Evolutionary conservation across 1,140 invertebrate species (phyloP).

Genomic region (Ceratina calcarata): DNA sequence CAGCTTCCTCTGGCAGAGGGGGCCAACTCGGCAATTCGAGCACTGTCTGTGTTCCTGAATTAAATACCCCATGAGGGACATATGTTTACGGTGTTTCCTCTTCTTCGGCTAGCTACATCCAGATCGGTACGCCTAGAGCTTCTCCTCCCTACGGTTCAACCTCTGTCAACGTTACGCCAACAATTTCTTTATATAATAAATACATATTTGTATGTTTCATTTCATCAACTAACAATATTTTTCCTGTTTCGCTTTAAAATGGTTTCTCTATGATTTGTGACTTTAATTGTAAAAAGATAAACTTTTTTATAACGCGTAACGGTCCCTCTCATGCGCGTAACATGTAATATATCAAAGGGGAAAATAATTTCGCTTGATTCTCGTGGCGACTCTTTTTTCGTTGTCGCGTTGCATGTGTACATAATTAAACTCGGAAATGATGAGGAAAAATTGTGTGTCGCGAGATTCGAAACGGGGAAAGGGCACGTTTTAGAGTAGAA

Average conservation of each 20-base stretch:
- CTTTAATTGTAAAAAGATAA: background rate
- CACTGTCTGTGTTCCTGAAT: constrained; percentile 51
- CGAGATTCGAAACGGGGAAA: constrained; percentile 24
- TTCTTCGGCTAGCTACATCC: constrained; percentile 11
- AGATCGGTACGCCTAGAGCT: background rate
- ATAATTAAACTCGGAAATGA: constrained; percentile 13
- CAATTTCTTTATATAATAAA: no score
- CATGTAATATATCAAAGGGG: background rate
- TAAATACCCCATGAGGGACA: constrained; percentile 57
- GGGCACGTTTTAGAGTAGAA: constrained; percentile 20
- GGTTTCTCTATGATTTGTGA: background rate
- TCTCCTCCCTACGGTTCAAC: background rate
- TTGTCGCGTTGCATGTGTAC: background rate
- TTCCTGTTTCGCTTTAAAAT: no score
- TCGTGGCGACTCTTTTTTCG: background rate
- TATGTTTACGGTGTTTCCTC: constrained; percentile 33
- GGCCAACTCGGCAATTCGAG: constrained; percentile 49
- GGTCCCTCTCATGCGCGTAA: no score
- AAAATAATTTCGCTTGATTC: constrained; percentile 1
- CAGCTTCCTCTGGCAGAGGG: background rate
- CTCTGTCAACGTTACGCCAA: background rate
- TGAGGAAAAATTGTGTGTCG: constrained; percentile 37
- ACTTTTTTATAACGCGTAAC: no score
- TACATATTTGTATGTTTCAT: background rate
- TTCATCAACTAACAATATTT: no score